Conservation (phyloP, 2,113 vertebrate species). For the Nansenia antarctica region DNA sequence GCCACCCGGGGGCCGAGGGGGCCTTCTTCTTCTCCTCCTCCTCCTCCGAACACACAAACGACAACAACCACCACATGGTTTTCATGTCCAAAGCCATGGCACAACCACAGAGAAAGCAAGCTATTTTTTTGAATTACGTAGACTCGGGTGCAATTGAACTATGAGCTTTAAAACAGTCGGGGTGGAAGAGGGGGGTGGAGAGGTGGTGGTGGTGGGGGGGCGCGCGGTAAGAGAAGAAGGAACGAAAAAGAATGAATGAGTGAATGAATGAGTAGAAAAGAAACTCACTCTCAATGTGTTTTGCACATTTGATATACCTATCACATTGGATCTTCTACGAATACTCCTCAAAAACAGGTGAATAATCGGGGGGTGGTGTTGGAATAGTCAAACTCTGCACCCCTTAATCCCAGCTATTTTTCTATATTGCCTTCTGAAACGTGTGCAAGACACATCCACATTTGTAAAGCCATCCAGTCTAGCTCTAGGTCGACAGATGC, state of each 20-base stretch:
- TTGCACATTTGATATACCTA: slow-evolving; percentile 99
- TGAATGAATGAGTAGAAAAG: slow-evolving; percentile 68
- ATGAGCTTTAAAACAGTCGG: slow-evolving; percentile 86
- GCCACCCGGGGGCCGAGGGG: slow-evolving; percentile 60
- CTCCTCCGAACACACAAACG: slow-evolving; percentile 58
- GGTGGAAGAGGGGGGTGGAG: slow-evolving; percentile 44
- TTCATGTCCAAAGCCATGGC: slow-evolving; percentile 93
- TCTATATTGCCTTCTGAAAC: slow-evolving; percentile 99
- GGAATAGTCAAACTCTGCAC: slow-evolving; percentile 86
- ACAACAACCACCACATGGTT: slow-evolving; percentile 81
- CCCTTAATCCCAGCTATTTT: slow-evolving; percentile 88
- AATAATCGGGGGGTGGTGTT: slow-evolving; percentile 85
- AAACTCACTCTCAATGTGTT: slow-evolving; percentile 98
- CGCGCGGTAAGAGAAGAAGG: slow-evolving; percentile 53
- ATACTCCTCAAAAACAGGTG: slow-evolving; percentile 93
- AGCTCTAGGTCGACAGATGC: slow-evolving; percentile 91
- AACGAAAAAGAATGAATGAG: slow-evolving; percentile 65
- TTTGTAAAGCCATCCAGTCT: slow-evolving; percentile 99
- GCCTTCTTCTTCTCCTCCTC: slow-evolving; percentile 31
- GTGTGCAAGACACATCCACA: slow-evolving; percentile 95
- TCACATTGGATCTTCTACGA: slow-evolving; percentile 96
- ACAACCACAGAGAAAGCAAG: slow-evolving; percentile 91
- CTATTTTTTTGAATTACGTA: slow-evolving; percentile 93
- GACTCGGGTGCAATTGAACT: slow-evolving; percentile 98
- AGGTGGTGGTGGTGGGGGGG: slow-evolving; percentile 4